A percentile compares a stretch with the other conserved stretches of the same genome.
phyloP scores from a whole-genome alignment of 2,888 invertebrate genomes.

The Acronicta psi region DNA sequence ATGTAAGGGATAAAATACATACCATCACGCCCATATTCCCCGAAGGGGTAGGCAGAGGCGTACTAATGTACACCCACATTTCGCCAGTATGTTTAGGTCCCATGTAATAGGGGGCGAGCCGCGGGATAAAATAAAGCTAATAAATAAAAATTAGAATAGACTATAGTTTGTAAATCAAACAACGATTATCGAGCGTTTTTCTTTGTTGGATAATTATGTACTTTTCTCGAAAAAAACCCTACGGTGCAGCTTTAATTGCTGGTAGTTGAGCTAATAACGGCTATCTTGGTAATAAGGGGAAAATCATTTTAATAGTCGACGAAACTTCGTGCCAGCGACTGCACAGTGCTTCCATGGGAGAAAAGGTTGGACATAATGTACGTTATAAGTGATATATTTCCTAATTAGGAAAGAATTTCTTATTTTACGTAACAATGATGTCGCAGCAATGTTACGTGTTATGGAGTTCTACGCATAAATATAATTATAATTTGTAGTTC shows the following conservation, averaged over 20 bases:
- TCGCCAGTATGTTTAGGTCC: too few relatives aligned
- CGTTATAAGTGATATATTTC: constrained; percentile 3
- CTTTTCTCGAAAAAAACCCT: constrained; percentile 49
- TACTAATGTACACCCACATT: too few relatives aligned
- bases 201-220: not conserved
- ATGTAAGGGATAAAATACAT: too few relatives aligned
- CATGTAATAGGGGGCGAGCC: too few relatives aligned
- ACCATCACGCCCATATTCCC: too few relatives aligned
- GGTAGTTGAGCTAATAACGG: constrained; percentile 63
- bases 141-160: not conserved
- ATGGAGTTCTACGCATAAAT: constrained; percentile 23
- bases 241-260: constrained; percentile 48
- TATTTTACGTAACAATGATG: constrained; percentile 20
- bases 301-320: constrained; percentile 54
- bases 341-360: constrained; percentile 6
- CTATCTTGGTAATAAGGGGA: constrained; percentile 56
- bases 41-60: too few relatives aligned
- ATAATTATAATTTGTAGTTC: constrained; percentile 48
- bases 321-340: constrained; percentile 28
- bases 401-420: constrained; percentile 6
- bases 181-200: constrained; percentile 38
- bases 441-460: constrained; percentile 8
- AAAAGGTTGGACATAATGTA: constrained; percentile 15
- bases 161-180: constrained; percentile 5
- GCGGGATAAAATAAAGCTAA: too few relatives aligned